phyloP scores from a whole-genome alignment of 1,140 invertebrate genomes.

The Pogonus chalceus region DNA sequence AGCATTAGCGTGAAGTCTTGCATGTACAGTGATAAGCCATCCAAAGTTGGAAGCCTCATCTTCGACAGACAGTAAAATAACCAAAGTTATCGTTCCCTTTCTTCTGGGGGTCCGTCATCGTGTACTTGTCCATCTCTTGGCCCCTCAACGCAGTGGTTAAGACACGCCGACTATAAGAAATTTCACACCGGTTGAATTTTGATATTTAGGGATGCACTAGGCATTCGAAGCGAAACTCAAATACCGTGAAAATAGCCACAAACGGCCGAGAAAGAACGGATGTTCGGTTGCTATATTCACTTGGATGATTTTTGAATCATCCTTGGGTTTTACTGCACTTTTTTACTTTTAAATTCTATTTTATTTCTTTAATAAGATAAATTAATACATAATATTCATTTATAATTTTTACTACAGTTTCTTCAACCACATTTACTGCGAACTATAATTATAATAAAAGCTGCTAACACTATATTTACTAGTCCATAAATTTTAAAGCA shows the following conservation, averaged over 20 bases:
- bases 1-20: constrained; percentile 24
- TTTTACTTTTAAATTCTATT: too few relatives aligned
- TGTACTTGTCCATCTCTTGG: background rate
- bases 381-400: too few relatives aligned
- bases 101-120: background rate
- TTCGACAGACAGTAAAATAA: background rate
- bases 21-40: constrained; percentile 30
- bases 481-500: too few relatives aligned
- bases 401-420: too few relatives aligned
- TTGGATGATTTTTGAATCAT: too few relatives aligned
- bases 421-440: too few relatives aligned
- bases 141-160: background rate
- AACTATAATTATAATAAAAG: too few relatives aligned
- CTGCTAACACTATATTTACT: too few relatives aligned
- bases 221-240: too few relatives aligned
- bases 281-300: too few relatives aligned
- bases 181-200: constrained; percentile 33
- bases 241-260: constrained; percentile 28
- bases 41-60: constrained; percentile 11
- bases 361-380: too few relatives aligned
- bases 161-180: constrained; percentile 23
- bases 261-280: constrained; percentile 9
- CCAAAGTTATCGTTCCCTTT: background rate
- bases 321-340: too few relatives aligned
- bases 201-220: constrained; percentile 28